Percentiles rank a stretch among this genome's conserved stretches.
Evolutionary conservation across 1,140 invertebrate genomes (phyloP).

Genomic region (Dinothrombium tinctorium): DNA sequence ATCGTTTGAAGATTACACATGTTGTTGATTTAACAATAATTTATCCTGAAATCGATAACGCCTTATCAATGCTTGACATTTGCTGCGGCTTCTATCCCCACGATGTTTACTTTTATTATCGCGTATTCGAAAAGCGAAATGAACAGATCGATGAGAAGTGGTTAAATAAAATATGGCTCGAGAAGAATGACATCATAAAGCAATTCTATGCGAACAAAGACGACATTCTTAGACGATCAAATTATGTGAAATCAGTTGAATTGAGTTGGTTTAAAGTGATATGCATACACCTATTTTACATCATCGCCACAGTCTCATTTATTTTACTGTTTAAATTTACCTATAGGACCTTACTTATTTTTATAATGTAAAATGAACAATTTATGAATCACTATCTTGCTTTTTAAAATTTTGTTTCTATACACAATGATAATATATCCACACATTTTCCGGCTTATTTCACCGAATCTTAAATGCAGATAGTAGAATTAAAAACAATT

Average conservation of each 20-base stretch:
- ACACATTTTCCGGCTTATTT: no score
- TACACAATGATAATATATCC: no score
- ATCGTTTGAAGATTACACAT: constrained; percentile 8
- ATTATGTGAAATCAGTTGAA: background rate
- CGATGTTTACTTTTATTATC: constrained; percentile 9
- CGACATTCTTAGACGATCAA: constrained; percentile 3
- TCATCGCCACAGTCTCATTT: background rate
- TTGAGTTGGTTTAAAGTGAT: constrained; percentile 9
- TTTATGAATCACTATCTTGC: no score
- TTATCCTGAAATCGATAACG: constrained; percentile 7
- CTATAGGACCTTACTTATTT: no score
- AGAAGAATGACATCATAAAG: constrained; percentile 8
- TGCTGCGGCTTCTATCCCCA: background rate
- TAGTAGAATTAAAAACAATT: no score
- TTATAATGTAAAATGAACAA: no score
- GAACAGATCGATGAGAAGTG: constrained; percentile 2
- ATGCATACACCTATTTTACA: constrained; percentile 6
- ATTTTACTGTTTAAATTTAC: no score
- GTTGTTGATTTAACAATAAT: constrained; percentile 12
- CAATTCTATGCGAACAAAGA: constrained; percentile 8
- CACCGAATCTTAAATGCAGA: no score
- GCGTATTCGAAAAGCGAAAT: background rate
- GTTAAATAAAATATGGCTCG: constrained; percentile 8
- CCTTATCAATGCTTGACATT: constrained; percentile 11
- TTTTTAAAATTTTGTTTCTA: no score